These are phyloP conservation scores for Campylomormyrus tamandua DNA, from an alignment of 2,113 vertebrate genomes.

Conservation along the genomic window DNA sequence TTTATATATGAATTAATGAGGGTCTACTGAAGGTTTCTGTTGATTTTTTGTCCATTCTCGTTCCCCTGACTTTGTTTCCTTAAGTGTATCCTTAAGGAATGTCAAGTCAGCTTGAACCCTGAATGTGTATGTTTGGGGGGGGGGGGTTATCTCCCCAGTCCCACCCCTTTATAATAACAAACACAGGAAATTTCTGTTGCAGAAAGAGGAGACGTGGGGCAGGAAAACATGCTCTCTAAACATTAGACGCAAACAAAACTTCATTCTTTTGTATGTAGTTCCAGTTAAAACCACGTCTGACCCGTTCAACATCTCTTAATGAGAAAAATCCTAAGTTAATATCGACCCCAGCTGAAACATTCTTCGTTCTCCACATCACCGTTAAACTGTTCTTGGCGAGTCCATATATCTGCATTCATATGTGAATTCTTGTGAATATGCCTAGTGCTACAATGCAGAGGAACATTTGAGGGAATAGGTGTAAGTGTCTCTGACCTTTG, in stretches of 20 bases:
- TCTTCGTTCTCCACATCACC: neutral
- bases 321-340: neutral
- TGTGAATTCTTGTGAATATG: neutral
- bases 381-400: neutral
- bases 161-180: constrained; percentile 52
- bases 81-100: constrained; percentile 5
- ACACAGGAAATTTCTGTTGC: constrained; percentile 57
- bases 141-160: neutral
- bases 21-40: neutral
- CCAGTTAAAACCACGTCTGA: neutral
- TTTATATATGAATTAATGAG: neutral
- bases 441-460: neutral
- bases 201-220: constrained; percentile 30
- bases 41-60: neutral
- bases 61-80: neutral
- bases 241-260: neutral
- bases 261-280: neutral
- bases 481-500: neutral
- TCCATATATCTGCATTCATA: neutral
- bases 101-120: neutral
- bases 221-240: constrained; percentile 22
- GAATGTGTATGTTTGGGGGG: neutral
- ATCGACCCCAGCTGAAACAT: neutral
- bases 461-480: neutral
- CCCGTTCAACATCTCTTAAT: neutral